Evolutionary conservation across 2,797 vertebrate species (phyloP).

Genomic region (Erpetoichthys calabaricus): DNA sequence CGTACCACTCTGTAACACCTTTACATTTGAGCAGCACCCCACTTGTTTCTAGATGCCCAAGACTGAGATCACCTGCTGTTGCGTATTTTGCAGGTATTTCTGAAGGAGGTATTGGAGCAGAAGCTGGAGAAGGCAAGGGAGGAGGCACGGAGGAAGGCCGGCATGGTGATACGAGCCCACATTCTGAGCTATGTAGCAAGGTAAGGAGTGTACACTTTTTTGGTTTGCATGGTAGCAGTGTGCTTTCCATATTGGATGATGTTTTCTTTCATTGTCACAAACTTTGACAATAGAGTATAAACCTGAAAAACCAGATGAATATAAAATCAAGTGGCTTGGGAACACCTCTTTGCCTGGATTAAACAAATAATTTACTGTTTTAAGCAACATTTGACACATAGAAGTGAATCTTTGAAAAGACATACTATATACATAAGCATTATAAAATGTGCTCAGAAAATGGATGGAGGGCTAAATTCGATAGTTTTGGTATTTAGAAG

Average conservation of each 20-base stretch:
- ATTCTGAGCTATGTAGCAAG: constrained; percentile 90
- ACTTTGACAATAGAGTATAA: not conserved
- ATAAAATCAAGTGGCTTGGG: not conserved
- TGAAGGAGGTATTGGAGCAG: constrained; percentile 66
- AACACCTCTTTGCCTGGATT: not conserved
- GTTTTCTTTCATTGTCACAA: not conserved
- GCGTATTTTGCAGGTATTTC: constrained; percentile 46
- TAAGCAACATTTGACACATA: no score
- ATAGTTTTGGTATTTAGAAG: no score
- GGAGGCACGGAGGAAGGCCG: constrained; percentile 54
- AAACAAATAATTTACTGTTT: not conserved
- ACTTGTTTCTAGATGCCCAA: not conserved
- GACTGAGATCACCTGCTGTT: accelerated
- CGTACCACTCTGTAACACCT: constrained; percentile 1
- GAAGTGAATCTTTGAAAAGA: no score
- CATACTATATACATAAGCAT: no score
- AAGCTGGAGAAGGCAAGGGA: constrained; percentile 62
- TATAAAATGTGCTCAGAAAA: no score
- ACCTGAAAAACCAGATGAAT: not conserved
- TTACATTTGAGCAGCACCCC: constrained; percentile 13
- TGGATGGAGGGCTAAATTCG: no score
- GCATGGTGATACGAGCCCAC: constrained; percentile 78
- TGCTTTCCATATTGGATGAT: no score
- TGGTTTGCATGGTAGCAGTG: no score
- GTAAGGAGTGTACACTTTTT: constrained; percentile 37